Evolutionary conservation across 2,888 invertebrate species (phyloP).

Genomic region (Melanargia galathea): DNA sequence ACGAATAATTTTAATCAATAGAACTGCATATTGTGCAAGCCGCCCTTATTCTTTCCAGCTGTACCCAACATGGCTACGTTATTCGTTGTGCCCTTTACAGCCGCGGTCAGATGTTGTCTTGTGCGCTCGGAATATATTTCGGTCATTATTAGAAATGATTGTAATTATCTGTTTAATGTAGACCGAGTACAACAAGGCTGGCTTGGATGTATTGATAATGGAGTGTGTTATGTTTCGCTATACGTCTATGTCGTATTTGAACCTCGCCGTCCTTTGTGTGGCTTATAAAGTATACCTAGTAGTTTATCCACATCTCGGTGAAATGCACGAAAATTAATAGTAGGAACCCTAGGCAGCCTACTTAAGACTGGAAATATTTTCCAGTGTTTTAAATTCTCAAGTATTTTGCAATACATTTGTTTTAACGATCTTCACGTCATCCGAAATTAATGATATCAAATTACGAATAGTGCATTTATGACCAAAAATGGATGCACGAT

Average conservation of each 20-base stretch:
- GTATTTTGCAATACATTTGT: background rate
- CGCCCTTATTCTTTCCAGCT: conserved; percentile 48
- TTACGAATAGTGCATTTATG: conserved; percentile 17
- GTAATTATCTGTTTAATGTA: conserved; percentile 43
- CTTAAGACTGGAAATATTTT: background rate
- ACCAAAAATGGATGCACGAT: conserved; percentile 13
- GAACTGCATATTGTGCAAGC: conserved; percentile 15
- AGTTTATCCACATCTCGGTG: conserved; percentile 20
- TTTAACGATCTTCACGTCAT: background rate
- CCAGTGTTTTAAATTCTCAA: background rate
- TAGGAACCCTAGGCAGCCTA: background rate
- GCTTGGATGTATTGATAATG: conserved; percentile 35
- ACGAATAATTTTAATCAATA: background rate
- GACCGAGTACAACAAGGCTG: conserved; percentile 33
- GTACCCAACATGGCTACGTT: conserved; percentile 62
- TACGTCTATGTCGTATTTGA: conserved; percentile 29
- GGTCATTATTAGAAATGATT: conserved; percentile 46
- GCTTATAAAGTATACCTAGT: conserved; percentile 22
- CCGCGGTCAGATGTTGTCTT: conserved; percentile 49
- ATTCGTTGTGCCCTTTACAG: conserved; percentile 72
- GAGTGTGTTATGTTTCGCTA: conserved; percentile 29
- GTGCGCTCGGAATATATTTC: conserved; percentile 44
- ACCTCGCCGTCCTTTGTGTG: conserved; percentile 18
- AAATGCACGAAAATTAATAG: background rate
- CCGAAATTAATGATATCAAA: conserved; percentile 4